phyloP scores from a whole-genome alignment of 1,140 invertebrate species.

The Eriocheir sinensis region DNA sequence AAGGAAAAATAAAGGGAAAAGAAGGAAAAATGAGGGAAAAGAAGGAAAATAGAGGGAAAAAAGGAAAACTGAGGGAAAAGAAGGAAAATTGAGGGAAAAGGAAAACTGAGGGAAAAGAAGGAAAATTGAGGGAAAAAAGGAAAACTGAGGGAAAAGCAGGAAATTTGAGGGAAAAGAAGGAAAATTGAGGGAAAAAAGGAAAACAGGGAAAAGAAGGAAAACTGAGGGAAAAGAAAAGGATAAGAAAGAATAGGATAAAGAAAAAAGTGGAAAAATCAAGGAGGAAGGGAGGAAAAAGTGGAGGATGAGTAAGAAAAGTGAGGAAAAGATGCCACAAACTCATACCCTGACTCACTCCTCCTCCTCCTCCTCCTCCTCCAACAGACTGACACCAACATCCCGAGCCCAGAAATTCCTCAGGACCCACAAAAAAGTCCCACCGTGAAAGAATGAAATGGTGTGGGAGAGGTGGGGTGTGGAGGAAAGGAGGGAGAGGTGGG shows the following conservation, averaged over 20 bases:
- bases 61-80: no score
- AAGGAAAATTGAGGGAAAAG: no score
- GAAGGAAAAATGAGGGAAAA: no score
- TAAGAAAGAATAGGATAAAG: not conserved
- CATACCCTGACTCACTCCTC: constrained; percentile 2
- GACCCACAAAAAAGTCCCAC: not conserved
- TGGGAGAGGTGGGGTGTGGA: not conserved
- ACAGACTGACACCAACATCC: not conserved
- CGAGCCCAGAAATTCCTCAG: not conserved
- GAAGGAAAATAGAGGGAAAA: no score
- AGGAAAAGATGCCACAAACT: not conserved
- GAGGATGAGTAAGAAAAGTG: not conserved
- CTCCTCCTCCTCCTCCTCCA: constrained; percentile 19
- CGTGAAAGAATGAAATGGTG: constrained; percentile 29
- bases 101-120: no score
- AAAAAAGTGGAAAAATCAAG: not conserved
- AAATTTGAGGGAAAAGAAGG: not conserved
- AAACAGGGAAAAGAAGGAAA: not conserved
- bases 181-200: no score
- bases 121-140: not conserved
- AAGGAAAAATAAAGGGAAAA: no score
- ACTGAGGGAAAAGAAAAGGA: not conserved
- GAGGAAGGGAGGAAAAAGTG: not conserved
- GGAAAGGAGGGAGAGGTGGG: not conserved
- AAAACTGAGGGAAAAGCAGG: not conserved